Conservation (phyloP, 2,888 invertebrate species). For the Microplitis manilae region DNA sequence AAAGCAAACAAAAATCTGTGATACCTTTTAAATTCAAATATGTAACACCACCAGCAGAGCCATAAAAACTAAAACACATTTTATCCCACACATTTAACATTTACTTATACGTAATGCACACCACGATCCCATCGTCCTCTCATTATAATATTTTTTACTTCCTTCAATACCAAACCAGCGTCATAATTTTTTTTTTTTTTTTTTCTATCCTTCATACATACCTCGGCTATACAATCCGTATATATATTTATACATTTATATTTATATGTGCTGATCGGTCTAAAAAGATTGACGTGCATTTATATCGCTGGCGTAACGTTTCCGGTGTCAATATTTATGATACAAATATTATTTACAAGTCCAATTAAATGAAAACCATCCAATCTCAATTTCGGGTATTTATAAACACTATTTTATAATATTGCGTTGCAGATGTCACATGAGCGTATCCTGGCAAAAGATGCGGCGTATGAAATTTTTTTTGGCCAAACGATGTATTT, state of each 20-base stretch:
- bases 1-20: background rate
- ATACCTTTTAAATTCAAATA: background rate
- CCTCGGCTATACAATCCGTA: background rate
- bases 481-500: too few species aligned
- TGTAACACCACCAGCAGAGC: background rate
- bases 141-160: background rate
- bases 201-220: background rate
- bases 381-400: constrained; percentile 7
- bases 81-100: background rate
- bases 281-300: background rate
- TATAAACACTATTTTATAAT: background rate
- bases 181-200: background rate
- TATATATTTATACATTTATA: background rate
- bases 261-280: background rate
- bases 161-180: background rate
- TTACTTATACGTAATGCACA: background rate
- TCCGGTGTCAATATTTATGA: constrained; percentile 58
- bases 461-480: too few species aligned
- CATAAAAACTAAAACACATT: background rate
- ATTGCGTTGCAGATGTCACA: too few species aligned
- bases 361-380: constrained; percentile 39
- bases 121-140: background rate
- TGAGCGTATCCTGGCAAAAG: too few species aligned
- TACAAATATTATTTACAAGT: constrained; percentile 58
- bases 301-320: constrained; percentile 46